Percentiles rank a stretch among this genome's conserved stretches.
Conservation (phyloP, 2,113 vertebrate genomes). For the Microtus oregoni region DNA sequence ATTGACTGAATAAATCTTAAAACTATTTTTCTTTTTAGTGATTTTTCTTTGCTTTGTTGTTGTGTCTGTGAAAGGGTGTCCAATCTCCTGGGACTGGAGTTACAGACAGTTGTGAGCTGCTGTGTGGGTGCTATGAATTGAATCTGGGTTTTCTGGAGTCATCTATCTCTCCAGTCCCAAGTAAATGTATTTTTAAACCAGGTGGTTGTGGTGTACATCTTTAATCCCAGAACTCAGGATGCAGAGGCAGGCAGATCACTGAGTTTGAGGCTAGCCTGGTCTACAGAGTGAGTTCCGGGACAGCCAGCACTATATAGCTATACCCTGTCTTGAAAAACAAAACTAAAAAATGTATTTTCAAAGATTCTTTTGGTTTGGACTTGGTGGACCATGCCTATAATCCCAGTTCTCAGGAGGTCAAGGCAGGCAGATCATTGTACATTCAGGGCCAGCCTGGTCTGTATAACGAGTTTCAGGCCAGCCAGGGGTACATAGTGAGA, state of each 20-base stretch:
- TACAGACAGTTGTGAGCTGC: background rate
- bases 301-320: no score
- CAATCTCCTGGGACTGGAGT: background rate
- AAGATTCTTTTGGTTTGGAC: background rate
- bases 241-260: background rate
- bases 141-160: background rate
- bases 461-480: background rate
- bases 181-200: background rate
- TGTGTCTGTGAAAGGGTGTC: background rate
- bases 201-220: background rate
- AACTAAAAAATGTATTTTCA: background rate
- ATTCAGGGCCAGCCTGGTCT: background rate
- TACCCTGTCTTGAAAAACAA: background rate
- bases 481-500: background rate
- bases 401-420: background rate
- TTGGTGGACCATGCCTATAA: background rate
- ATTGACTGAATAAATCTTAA: background rate
- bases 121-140: background rate
- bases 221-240: background rate
- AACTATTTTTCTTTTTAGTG: background rate
- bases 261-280: background rate
- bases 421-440: background rate
- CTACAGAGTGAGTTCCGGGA: background rate
- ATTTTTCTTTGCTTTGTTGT: background rate
- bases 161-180: background rate